Evolutionary conservation across 1,140 invertebrate species (phyloP).

Genomic region (Goniozus legneri): DNA sequence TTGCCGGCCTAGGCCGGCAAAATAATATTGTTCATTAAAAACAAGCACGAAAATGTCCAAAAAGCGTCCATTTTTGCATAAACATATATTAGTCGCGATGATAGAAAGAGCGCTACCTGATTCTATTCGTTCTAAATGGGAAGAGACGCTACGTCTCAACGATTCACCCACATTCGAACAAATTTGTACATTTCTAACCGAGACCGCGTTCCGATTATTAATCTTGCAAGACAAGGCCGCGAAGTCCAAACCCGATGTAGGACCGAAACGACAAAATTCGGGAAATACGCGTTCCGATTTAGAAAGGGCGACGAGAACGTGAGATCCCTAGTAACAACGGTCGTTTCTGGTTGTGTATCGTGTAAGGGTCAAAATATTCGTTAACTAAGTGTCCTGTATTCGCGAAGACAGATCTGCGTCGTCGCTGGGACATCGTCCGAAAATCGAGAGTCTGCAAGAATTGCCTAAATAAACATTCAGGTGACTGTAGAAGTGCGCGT

Average conservation of each 20-base stretch:
- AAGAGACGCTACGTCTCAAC: constrained; percentile 14
- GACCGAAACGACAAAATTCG: background rate
- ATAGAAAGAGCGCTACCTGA: constrained; percentile 11
- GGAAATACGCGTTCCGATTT: background rate
- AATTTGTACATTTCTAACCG: constrained; percentile 12
- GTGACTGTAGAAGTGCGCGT: background rate
- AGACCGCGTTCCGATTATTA: background rate
- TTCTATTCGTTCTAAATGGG: constrained; percentile 7
- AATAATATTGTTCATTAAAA: too few relatives aligned
- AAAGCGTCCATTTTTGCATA: too few relatives aligned
- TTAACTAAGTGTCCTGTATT: background rate
- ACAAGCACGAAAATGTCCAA: too few relatives aligned
- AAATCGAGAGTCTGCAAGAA: constrained; percentile 7
- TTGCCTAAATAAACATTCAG: constrained; percentile 8
- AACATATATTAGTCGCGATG: constrained; percentile 14
- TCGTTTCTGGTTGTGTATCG: background rate
- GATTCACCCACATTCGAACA: background rate
- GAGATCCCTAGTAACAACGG: background rate
- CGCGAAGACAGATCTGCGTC: background rate
- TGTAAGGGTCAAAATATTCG: background rate
- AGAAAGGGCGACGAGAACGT: background rate
- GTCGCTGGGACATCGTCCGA: constrained; percentile 9
- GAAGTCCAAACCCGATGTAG: too few relatives aligned
- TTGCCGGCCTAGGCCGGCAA: too few relatives aligned
- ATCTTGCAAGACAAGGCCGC: too few relatives aligned